Conservation (phyloP, 2,113 vertebrate genomes). For the Triplophysa tibetana region DNA sequence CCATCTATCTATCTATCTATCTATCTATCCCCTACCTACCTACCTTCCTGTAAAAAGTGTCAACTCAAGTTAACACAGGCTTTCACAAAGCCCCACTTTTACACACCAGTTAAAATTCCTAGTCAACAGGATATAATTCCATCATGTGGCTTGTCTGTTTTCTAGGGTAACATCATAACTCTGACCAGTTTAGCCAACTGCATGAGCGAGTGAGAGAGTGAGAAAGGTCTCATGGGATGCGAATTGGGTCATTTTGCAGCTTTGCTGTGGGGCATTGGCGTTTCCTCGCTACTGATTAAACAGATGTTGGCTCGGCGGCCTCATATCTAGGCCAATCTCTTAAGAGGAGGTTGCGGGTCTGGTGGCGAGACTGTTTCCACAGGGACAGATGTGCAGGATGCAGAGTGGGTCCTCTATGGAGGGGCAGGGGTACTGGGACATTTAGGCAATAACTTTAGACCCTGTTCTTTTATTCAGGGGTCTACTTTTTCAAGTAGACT, state of each 20-base stretch:
- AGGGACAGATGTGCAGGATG: constrained; percentile 46
- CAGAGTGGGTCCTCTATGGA: not conserved
- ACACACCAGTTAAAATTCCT: not conserved
- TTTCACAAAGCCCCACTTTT: not conserved
- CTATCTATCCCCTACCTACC: too few species aligned
- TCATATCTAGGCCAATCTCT: constrained; percentile 68
- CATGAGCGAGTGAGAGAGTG: constrained; percentile 31
- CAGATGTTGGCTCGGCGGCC: constrained; percentile 59
- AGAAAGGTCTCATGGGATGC: constrained; percentile 18
- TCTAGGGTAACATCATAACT: not conserved
- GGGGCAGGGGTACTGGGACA: not conserved
- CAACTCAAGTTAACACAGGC: not conserved
- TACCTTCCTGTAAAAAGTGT: not conserved
- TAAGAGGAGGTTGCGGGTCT: constrained; percentile 56
- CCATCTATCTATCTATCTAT: too few species aligned
- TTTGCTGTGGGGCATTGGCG: constrained; percentile 37
- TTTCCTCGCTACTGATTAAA: constrained; percentile 55
- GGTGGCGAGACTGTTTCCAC: constrained; percentile 47
- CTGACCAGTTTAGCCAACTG: not conserved
- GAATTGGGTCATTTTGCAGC: constrained; percentile 47
- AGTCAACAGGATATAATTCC: constrained; percentile 11
- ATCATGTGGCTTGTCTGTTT: not conserved
- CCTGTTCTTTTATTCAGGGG: not conserved
- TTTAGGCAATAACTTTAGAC: constrained; percentile 2
- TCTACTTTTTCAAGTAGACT: too few species aligned